Evolutionary conservation across 1,140 invertebrate genomes (phyloP).

Genomic region (Drosophila persimilis): DNA sequence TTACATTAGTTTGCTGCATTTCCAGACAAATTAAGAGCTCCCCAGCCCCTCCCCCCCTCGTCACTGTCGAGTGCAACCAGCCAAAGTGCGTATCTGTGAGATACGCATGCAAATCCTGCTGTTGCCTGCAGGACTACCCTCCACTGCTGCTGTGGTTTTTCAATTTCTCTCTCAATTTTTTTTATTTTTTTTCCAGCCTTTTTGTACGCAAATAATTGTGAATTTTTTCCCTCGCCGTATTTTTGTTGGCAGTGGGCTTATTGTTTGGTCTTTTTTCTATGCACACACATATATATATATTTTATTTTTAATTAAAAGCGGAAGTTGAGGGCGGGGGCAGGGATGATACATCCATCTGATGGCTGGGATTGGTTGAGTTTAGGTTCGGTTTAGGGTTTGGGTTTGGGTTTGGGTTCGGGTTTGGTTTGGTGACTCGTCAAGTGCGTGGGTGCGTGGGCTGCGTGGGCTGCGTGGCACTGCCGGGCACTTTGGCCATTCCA

Average conservation of each 20-base stretch:
- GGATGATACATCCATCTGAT: conserved; percentile 14
- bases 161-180: conserved; percentile 66
- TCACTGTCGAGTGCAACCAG: conserved; percentile 15
- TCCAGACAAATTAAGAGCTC: conserved; percentile 77
- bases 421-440: conserved; percentile 65
- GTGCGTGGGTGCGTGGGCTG: conserved; percentile 53
- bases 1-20: conserved; percentile 78
- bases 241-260: conserved; percentile 58
- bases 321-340: conserved; percentile 62
- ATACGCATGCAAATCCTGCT: conserved; percentile 60
- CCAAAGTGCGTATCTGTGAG: conserved; percentile 71
- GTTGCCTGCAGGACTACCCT: conserved; percentile 51
- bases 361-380: conserved; percentile 15
- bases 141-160: conserved; percentile 33
- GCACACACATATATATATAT: conserved; percentile 45
- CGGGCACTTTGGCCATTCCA: conserved; percentile 64
- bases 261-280: conserved; percentile 53
- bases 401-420: conserved; percentile 3
- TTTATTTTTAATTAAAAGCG: conserved; percentile 82
- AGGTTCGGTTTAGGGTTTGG: conserved; percentile 2
- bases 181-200: conserved; percentile 59
- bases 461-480: conserved; percentile 10
- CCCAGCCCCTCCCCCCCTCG: conserved; percentile 13
- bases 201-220: conserved; percentile 80
- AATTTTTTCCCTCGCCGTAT: conserved; percentile 52